Conservation (phyloP, 2,888 invertebrate species). For the Clitarchus hookeri region DNA sequence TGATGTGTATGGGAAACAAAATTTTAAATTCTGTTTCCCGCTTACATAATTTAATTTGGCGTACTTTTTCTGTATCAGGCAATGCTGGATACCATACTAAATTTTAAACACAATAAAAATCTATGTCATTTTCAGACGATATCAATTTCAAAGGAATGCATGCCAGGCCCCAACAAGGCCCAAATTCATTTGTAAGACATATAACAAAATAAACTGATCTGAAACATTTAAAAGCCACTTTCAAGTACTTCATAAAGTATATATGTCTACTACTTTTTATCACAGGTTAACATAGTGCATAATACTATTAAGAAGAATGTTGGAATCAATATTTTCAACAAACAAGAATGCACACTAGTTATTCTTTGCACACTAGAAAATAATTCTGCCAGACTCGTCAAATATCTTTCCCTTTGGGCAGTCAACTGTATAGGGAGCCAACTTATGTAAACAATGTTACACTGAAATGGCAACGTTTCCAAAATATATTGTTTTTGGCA, state of each 20-base stretch:
- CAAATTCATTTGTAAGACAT: neutral
- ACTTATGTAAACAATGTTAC: neutral
- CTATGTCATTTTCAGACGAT: neutral
- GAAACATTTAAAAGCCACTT: neutral
- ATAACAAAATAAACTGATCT: neutral
- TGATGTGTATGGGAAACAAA: neutral
- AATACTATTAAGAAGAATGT: neutral
- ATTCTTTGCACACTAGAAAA: too few relatives aligned
- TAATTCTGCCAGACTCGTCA: too few relatives aligned
- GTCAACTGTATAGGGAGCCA: neutral
- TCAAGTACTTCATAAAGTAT: neutral
- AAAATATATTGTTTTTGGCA: too few relatives aligned
- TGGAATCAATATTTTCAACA: neutral
- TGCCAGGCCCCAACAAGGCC: neutral
- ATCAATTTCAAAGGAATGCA: neutral
- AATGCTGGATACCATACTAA: neutral
- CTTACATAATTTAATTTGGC: neutral
- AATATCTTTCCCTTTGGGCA: too few relatives aligned
- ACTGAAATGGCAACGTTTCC: neutral
- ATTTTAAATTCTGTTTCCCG: neutral
- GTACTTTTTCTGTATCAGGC: neutral
- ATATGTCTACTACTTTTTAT: neutral
- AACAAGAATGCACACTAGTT: conserved; percentile 5
- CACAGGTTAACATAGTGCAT: conserved; percentile 9
- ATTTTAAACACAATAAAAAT: neutral